These are phyloP conservation scores for Proales similis DNA, from an alignment of 1,140 invertebrate genomes.

Conservation along the genomic window DNA sequence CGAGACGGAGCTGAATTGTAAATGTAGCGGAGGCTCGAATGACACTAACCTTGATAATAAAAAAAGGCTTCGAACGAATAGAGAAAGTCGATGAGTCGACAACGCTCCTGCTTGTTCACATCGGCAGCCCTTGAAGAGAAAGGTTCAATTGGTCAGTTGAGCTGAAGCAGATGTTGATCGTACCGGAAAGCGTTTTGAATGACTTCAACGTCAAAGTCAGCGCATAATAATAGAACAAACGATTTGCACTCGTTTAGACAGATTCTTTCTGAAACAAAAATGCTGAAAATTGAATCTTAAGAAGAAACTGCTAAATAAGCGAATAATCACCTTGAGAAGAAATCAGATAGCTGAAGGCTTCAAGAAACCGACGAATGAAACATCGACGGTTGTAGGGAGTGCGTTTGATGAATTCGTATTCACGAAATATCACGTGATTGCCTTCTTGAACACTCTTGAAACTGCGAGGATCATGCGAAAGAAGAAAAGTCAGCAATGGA, in stretches of 20 bases:
- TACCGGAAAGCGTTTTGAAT: slow-evolving; percentile 52
- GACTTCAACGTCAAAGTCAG: slow-evolving; percentile 49
- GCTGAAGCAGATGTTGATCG: neutral
- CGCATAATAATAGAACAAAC: slow-evolving; percentile 46
- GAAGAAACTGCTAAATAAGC: slow-evolving; percentile 1
- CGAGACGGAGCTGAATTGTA: neutral
- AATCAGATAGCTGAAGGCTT: slow-evolving; percentile 49
- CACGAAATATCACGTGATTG: slow-evolving; percentile 51
- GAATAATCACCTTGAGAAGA: slow-evolving; percentile 48
- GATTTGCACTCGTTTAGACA: slow-evolving; percentile 51
- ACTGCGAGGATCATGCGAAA: slow-evolving; percentile 40
- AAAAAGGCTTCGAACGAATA: slow-evolving; percentile 53
- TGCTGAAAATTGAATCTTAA: neutral
- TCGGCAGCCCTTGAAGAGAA: neutral
- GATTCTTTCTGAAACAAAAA: slow-evolving; percentile 6
- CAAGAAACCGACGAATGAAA: slow-evolving; percentile 50
- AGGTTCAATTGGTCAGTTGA: neutral
- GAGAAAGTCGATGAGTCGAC: slow-evolving; percentile 51
- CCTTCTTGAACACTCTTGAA: slow-evolving; percentile 49
- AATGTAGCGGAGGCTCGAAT: neutral
- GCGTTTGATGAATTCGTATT: slow-evolving; percentile 46
- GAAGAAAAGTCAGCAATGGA: neutral
- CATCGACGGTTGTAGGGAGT: slow-evolving; percentile 51
- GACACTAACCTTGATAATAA: slow-evolving; percentile 50
- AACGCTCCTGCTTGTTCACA: slow-evolving; percentile 40